Evolutionary conservation across 2,888 invertebrate species (phyloP).

Genomic region (Cantharis rustica): DNA sequence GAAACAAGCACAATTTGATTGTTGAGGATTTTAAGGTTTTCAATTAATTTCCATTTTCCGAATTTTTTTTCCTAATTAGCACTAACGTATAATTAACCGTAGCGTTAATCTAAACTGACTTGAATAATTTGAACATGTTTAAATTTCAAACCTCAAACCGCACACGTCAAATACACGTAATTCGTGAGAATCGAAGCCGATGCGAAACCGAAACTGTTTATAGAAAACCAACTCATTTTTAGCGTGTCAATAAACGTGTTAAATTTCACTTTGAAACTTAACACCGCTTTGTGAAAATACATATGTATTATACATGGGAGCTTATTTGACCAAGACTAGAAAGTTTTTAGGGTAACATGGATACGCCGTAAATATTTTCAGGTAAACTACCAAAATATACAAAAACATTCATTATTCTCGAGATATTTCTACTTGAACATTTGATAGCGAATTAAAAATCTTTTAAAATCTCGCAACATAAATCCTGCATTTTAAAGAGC

Average conservation of each 20-base stretch:
- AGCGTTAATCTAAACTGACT: not conserved
- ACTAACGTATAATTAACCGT: not conserved
- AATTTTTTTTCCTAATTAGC: not conserved
- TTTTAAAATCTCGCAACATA: not conserved
- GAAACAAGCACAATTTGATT: not conserved
- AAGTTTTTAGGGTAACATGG: not conserved
- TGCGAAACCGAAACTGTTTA: slow-evolving; percentile 23
- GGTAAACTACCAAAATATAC: not conserved
- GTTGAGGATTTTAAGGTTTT: not conserved
- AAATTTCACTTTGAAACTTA: slow-evolving; percentile 19
- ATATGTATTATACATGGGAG: not conserved
- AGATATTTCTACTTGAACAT: not conserved
- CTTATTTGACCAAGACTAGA: not conserved
- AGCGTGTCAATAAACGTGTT: slow-evolving; percentile 26
- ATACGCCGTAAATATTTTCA: not conserved
- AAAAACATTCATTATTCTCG: not conserved
- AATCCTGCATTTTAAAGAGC: not conserved
- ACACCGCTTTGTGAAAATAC: slow-evolving; percentile 18
- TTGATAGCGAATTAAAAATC: not conserved
- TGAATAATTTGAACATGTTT: not conserved
- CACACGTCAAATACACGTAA: slow-evolving; percentile 23
- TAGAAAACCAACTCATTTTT: slow-evolving; percentile 19
- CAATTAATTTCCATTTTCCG: not conserved
- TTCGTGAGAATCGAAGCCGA: slow-evolving; percentile 17
- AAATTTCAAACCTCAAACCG: slow-evolving; percentile 17